Evolutionary conservation across 2,113 vertebrate species (phyloP).

Genomic region (Heteronetta atricapilla): DNA sequence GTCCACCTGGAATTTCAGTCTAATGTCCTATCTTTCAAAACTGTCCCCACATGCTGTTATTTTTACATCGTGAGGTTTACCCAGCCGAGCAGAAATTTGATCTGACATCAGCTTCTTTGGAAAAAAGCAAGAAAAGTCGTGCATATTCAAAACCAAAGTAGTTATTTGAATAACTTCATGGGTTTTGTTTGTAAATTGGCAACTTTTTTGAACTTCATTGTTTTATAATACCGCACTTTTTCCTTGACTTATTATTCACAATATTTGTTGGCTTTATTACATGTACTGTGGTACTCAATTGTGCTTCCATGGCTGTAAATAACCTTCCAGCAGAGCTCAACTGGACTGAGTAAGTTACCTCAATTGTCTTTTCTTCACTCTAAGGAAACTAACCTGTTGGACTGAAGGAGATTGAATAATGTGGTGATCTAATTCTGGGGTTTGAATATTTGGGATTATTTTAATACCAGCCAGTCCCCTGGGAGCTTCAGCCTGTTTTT

Average conservation of each 20-base stretch:
- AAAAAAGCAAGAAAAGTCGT: not conserved
- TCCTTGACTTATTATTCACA: conserved; percentile 84
- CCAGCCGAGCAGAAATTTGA: not conserved
- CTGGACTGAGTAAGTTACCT: conserved; percentile 90
- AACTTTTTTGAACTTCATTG: not conserved
- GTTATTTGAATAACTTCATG: not conserved
- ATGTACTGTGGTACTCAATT: conserved; percentile 91
- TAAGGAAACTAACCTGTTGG: not conserved
- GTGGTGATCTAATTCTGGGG: not conserved
- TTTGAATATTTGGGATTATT: not conserved
- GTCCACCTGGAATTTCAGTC: not conserved
- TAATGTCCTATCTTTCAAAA: not conserved
- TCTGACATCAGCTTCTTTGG: not conserved
- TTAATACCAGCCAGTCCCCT: not conserved
- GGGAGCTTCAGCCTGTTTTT: not conserved
- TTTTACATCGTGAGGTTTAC: not conserved
- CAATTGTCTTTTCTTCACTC: not conserved
- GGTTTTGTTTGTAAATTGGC: not conserved
- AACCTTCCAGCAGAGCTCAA: conserved; percentile 31
- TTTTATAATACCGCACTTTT: not conserved
- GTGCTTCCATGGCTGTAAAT: conserved; percentile 86
- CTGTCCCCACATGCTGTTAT: not conserved
- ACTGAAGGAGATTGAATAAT: not conserved
- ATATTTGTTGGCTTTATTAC: conserved; percentile 92
- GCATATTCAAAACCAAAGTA: not conserved